Percentiles rank a stretch among this genome's conserved stretches.
These are phyloP conservation scores for Pocillopora meandrina DNA, from an alignment of 92 coral and sea anemone genomes.

Conservation along the genomic window DNA sequence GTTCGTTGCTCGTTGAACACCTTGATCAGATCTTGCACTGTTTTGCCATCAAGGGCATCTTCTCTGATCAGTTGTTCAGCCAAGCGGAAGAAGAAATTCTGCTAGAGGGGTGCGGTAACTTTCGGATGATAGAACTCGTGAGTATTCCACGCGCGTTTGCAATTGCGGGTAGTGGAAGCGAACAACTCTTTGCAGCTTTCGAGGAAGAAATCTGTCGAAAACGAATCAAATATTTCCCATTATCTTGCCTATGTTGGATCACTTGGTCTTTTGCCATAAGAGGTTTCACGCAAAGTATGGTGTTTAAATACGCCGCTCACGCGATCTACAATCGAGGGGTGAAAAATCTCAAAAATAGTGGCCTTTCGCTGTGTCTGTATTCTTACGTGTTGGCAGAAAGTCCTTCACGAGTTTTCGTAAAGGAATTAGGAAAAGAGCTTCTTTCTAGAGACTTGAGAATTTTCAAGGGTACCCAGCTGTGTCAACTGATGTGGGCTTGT, in stretches of 20 bases:
- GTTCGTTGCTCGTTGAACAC: slow-evolving; percentile 11
- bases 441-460: not conserved
- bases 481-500: slow-evolving; percentile 25
- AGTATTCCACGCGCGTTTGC: slow-evolving; percentile 29
- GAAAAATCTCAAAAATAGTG: slow-evolving; percentile 9
- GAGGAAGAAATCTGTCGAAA: not conserved
- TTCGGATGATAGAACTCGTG: slow-evolving; percentile 20
- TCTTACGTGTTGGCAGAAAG: slow-evolving; percentile 37
- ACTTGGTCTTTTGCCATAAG: slow-evolving; percentile 36
- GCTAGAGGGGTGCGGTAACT: not conserved
- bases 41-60: slow-evolving; percentile 24
- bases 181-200: slow-evolving; percentile 20
- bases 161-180: slow-evolving; percentile 22
- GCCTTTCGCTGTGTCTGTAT: slow-evolving; percentile 21
- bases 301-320: not conserved
- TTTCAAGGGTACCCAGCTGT: slow-evolving; percentile 16
- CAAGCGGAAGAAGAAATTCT: slow-evolving; percentile 16
- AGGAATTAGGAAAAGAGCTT: slow-evolving; percentile 7
- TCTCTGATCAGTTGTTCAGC: not conserved
- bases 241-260: slow-evolving; percentile 10
- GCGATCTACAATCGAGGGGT: slow-evolving; percentile 27
- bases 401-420: slow-evolving; percentile 2
- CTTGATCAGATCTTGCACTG: slow-evolving; percentile 14
- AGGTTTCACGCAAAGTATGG: not conserved
- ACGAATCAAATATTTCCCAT: not conserved